Percentiles rank a stretch among this genome's conserved stretches.
phyloP scores from a whole-genome alignment of 1,140 invertebrate genomes.

The Physella acuta region DNA sequence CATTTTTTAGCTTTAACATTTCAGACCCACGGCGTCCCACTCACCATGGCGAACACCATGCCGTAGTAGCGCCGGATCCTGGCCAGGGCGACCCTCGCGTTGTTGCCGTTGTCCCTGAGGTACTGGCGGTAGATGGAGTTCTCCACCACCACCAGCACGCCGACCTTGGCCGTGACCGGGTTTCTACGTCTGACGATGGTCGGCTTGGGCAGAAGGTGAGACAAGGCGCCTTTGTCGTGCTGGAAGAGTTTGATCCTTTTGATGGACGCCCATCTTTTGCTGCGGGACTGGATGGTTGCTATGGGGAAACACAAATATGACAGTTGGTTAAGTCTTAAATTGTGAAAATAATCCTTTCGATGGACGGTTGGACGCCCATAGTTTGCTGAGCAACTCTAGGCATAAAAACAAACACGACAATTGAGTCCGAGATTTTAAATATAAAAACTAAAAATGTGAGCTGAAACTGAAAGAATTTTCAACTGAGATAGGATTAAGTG shows the following conservation, averaged over 20 bases:
- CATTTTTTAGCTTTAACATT: not conserved
- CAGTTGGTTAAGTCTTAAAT: too few relatives aligned
- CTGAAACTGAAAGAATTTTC: too few relatives aligned
- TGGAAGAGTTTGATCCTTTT: too few relatives aligned
- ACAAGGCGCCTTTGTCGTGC: not conserved
- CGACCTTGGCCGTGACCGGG: conserved; percentile 28
- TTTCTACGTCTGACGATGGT: not conserved
- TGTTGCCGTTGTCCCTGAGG: conserved; percentile 22
- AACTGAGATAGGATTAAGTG: too few relatives aligned
- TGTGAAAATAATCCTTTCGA: too few relatives aligned
- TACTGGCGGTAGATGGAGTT: conserved; percentile 34
- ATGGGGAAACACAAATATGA: too few relatives aligned
- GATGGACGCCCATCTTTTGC: not conserved
- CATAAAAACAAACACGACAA: too few relatives aligned
- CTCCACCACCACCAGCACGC: conserved; percentile 33
- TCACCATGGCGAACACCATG: conserved; percentile 36
- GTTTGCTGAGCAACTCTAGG: too few relatives aligned
- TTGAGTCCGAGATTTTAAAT: too few relatives aligned
- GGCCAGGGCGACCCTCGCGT: conserved; percentile 29
- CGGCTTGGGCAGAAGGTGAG: not conserved
- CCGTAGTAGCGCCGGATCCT: conserved; percentile 33
- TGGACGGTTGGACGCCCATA: too few relatives aligned
- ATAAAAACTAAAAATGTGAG: too few relatives aligned
- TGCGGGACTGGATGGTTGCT: too few relatives aligned
- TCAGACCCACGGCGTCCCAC: not conserved